Base-by-base conservation (phyloP, 2,113 vertebrate genomes). In the Panurus biarmicus region DNA sequence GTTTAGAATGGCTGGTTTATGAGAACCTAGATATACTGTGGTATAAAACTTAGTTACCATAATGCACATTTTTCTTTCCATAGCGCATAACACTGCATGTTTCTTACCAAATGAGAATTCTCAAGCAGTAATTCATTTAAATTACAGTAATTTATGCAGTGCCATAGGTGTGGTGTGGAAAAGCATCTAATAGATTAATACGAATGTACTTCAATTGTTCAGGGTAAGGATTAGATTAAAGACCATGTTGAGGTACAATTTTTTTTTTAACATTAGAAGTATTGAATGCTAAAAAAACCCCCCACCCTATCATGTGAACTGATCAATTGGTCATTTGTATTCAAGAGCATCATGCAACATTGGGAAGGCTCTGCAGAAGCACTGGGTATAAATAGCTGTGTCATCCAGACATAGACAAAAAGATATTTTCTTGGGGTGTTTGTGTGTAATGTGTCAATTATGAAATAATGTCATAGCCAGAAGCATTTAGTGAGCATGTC, bases 41-140 rank as follows among this genome's bases (percentile, higher is more conserved):
- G 64, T 92, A 90, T 93, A 96, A 96, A 97, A 94, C 72, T 93
- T 67, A 47, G 94, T 96, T 96, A 94, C 81, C 29, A 3, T 36
- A 67, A 40, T 81, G 61, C 60, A 71, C 79, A 73, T 95, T 94
- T 92, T 95, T 88, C 75, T 89, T 96, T 79, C 90, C 1, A 3
- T 47, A 62, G 38, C 50, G 65, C 87, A 77, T 88, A 94, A 67
- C 53, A 42, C 89, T 38, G 33, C 56, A 23, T 92, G 78, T 85
- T 94, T 95, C 96, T 93, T 86, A 94, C 36, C 72, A 86, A 84
- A 89, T 96, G 96, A 93, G 92, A 87, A 90, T 95, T 90, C 78
- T 82, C 86, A 87, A 97, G 93, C 64, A 94, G 96, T 87, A 92
- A 96, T 97, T 96, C 67, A 87, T 96, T 96, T 90, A 94, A 94